Base-by-base conservation (phyloP, 2,888 invertebrate genomes). In the Toxonevra muliebris region DNA sequence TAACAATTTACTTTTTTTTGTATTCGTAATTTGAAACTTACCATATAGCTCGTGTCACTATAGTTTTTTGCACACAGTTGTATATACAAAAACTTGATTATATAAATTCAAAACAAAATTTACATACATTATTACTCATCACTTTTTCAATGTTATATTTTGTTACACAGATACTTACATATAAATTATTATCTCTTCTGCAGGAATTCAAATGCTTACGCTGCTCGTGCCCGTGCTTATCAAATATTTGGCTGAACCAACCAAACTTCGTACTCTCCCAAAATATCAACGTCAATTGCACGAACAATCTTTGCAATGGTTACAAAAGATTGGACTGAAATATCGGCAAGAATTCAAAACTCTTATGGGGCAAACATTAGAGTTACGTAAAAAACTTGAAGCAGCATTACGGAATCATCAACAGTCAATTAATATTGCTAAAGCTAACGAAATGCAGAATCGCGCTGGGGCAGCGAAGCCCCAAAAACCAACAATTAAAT, bases 311-410 rank as follows among this genome's bases (percentile, higher is more conserved):
- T 88, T 98, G 75, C 92, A 94, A 75, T 93, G 94, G 90, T 89
- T 98, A 17, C 95, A 95, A 84, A 92, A 92, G 80, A 92, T 97
- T 76, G 98, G 97, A 0, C 96, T 96, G 0, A 93, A 93, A 81
- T 94, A 97, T 87, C 96, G 96, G 19, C 92, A 94, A 88, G 96
- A 97, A 84, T 97, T 98, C 85, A 95, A 96, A 80, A 89, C 91
- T 13, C 88, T 98, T 77, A 95, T 98, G 93, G 90, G 91, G 30
- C 93, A 93, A 77, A 92, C 93, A 0, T 87, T 90, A 0, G 93
- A 94, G 66, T 86, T 97, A 66, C 91, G 95, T 72, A 88, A 87
- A 61, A 93, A 93, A 83, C 86, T 98, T 64, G 97, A 97, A 85
- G 89, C 89, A 65, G 97, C 97, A 0, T 90, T 98, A 67, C 90